A percentile compares a stretch with the other conserved stretches of the same genome.
Evolutionary conservation across 2,888 invertebrate species (phyloP).

Genomic region (Bombylius discolor): DNA sequence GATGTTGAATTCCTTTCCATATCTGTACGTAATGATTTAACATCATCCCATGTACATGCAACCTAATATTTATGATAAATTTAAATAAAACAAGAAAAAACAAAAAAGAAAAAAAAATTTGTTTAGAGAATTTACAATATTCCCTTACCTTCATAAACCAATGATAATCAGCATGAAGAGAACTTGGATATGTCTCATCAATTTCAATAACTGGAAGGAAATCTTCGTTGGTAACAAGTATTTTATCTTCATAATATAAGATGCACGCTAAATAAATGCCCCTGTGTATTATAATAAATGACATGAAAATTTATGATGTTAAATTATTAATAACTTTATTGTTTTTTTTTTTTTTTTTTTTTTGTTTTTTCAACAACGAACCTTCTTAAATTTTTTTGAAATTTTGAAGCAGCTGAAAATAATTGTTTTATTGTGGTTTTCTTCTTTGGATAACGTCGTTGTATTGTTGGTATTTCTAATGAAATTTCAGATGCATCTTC

Average conservation of each 20-base stretch:
- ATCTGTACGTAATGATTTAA: constrained; percentile 77
- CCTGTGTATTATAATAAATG: constrained; percentile 37
- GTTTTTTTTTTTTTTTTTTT: no score
- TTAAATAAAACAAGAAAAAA: neutral
- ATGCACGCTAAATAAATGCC: constrained; percentile 90
- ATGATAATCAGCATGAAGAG: constrained; percentile 85
- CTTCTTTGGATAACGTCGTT: constrained; percentile 65
- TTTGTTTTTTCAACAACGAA: constrained; percentile 23
- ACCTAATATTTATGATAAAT: constrained; percentile 41
- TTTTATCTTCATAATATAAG: constrained; percentile 88
- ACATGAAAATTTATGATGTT: neutral
- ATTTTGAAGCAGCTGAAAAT: constrained; percentile 92
- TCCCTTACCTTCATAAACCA: constrained; percentile 88
- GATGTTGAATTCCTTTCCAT: constrained; percentile 90
- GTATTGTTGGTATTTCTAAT: constrained; percentile 49
- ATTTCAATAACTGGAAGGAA: constrained; percentile 93
- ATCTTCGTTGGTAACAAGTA: constrained; percentile 93
- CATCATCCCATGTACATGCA: constrained; percentile 94
- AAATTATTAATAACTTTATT: neutral
- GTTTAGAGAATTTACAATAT: neutral
- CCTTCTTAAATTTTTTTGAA: constrained; percentile 84
- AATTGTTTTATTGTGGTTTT: constrained; percentile 84
- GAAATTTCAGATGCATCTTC: constrained; percentile 51
- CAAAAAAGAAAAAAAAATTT: neutral
- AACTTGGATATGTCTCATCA: constrained; percentile 87